Conservation (phyloP, 2,888 invertebrate genomes). For the Minunthozetes semirufus region DNA sequence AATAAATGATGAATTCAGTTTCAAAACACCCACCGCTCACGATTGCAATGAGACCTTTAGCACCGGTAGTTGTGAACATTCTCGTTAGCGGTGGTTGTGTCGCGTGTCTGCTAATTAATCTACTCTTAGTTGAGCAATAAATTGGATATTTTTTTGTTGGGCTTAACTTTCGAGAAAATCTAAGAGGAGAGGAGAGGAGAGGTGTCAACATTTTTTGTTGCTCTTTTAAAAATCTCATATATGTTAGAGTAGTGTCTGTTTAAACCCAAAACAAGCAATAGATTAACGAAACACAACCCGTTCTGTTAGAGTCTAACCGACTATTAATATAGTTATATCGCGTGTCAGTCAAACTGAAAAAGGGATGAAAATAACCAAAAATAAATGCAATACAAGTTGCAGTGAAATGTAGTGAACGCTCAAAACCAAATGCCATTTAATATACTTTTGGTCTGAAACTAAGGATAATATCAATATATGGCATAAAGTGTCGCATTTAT, state of each 20-base stretch:
- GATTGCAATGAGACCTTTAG: background rate
- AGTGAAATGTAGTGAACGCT: background rate
- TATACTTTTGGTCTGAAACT: background rate
- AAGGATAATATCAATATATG: no score
- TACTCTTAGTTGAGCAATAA: constrained; percentile 8
- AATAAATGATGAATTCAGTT: constrained; percentile 9
- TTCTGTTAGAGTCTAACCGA: background rate
- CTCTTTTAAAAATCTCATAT: background rate
- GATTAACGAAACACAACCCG: constrained; percentile 22
- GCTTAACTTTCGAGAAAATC: background rate
- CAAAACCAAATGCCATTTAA: background rate
- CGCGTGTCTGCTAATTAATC: constrained; percentile 23
- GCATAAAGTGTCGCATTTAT: constrained; percentile 3
- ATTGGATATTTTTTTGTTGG: background rate
- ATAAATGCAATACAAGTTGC: background rate
- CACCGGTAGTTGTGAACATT: constrained; percentile 8
- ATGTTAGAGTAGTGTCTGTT: background rate
- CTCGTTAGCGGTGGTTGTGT: background rate
- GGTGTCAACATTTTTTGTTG: background rate
- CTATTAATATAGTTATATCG: constrained; percentile 28
- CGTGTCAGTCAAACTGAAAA: constrained; percentile 20
- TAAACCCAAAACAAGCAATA: constrained; percentile 16
- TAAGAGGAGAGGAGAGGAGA: no score
- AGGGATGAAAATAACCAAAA: background rate
- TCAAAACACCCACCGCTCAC: constrained; percentile 19